Evolutionary conservation across 2,113 vertebrate genomes (phyloP).

Genomic region (Plecturocebus donacophilus): DNA sequence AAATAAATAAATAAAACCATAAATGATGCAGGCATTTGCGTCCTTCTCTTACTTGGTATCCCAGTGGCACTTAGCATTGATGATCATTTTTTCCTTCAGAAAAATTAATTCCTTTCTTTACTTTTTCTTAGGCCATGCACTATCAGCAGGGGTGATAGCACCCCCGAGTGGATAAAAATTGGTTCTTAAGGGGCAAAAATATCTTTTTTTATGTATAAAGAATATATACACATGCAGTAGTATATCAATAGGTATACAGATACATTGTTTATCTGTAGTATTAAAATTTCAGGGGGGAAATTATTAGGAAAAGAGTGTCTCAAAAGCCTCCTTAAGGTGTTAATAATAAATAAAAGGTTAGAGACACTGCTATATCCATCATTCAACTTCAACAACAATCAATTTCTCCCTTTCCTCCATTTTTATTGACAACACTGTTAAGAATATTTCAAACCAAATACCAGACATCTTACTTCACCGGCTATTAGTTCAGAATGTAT

Average conservation of each 20-base stretch:
- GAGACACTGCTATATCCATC: neutral
- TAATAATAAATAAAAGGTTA: neutral
- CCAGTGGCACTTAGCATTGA: neutral
- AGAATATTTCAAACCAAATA: neutral
- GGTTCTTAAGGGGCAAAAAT: neutral
- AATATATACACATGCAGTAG: fast-evolving
- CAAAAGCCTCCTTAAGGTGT: too few relatives aligned
- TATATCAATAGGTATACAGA: neutral
- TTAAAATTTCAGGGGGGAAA: neutral
- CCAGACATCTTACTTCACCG: neutral
- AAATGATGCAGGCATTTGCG: too few relatives aligned
- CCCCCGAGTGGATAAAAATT: neutral
- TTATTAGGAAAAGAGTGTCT: neutral
- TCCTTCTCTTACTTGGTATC: neutral
- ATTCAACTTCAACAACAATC: neutral
- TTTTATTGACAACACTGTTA: neutral
- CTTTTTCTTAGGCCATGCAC: neutral
- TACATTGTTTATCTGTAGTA: neutral
- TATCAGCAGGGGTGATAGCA: neutral
- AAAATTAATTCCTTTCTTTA: neutral
- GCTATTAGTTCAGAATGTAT: neutral
- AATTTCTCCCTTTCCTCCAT: neutral
- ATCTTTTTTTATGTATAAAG: neutral
- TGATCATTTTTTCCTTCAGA: neutral
- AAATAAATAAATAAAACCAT: neutral